Evolutionary conservation across 2,888 invertebrate genomes (phyloP), one percentile per base, ranked within the genome.

Genomic region (Leptopilina drosophilae): DNA sequence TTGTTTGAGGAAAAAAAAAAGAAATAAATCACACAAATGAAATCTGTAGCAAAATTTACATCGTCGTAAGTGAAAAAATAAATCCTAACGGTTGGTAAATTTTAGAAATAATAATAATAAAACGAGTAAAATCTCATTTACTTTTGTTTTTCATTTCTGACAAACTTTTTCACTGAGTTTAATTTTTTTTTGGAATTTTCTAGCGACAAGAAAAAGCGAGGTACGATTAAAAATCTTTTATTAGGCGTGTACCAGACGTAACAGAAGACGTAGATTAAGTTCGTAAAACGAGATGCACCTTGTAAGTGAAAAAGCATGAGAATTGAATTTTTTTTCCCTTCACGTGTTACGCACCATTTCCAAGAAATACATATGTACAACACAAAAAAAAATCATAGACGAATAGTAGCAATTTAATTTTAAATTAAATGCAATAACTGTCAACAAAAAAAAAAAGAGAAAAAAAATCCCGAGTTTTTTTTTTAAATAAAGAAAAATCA

Each of bases 241-340:
- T 91, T 90, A 90, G 88, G 89, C 88, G 87, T 90, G 87, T 90
- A 90, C 87, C 87, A 88, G 87, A 89, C 88, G 88, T 90, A 89
- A 90, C 89, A 90, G 88, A 90, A 89, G 86, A 88, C 87, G 86
- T 86, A 87, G 87, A 90, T 78, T 81, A 78, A 80, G 73, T 73
- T 73, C 40, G 33, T 56, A 73, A 73, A 73, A 73, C 73, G 73
- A 73, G 33, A 77, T 82, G 78, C 77, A 77, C 67, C 59, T 81
- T 82, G 78, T 78, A 76, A 81, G 79, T 77, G 76, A 65, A 81
- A 64, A 81, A 81, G 80, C 80, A 82, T 56, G 53, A 56, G 66
- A 66, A 77, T 67, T 81, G 76, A 77, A 84, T 84, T 86, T 85
- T 49, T 81, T 85, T 49, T 81, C 85, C 83, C 86, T 85, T 80